phyloP scores from a whole-genome alignment of 2,113 vertebrate genomes.

The Centropristis striata region DNA sequence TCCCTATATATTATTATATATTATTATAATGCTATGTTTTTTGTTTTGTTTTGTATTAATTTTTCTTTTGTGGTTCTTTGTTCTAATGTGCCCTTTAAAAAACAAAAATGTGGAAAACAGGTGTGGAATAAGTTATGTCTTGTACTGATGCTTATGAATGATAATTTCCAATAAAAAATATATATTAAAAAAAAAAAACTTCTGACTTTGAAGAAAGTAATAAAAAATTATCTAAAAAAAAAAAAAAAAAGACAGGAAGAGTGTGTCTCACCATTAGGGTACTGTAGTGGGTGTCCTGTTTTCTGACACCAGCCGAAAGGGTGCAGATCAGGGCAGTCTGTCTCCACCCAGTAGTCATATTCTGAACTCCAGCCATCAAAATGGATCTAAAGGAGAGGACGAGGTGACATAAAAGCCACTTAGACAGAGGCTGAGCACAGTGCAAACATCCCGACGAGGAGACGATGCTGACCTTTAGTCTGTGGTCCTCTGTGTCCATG shows the following conservation, averaged over 20 bases:
- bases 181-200: too few species aligned
- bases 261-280: slow-evolving; percentile 86
- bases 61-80: too few species aligned
- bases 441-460: neutral
- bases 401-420: neutral
- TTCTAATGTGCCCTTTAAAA: too few species aligned
- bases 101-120: too few species aligned
- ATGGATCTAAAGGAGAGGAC: slow-evolving; percentile 83
- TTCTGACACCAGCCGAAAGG: slow-evolving; percentile 94
- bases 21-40: too few species aligned
- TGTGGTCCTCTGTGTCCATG: slow-evolving; percentile 82
- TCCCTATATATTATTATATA: too few species aligned
- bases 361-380: slow-evolving; percentile 92
- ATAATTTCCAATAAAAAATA: too few species aligned
- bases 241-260: neutral
- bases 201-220: too few species aligned
- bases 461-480: slow-evolving; percentile 78
- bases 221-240: too few species aligned
- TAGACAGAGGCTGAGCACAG: neutral
- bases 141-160: too few species aligned
- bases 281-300: slow-evolving; percentile 91
- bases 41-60: too few species aligned
- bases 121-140: too few species aligned
- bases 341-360: slow-evolving; percentile 93
- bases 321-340: slow-evolving; percentile 91